Percentiles rank a stretch among this genome's conserved stretches.
Evolutionary conservation across 1,140 invertebrate genomes (phyloP).

Genomic region (Danaus plexippus): DNA sequence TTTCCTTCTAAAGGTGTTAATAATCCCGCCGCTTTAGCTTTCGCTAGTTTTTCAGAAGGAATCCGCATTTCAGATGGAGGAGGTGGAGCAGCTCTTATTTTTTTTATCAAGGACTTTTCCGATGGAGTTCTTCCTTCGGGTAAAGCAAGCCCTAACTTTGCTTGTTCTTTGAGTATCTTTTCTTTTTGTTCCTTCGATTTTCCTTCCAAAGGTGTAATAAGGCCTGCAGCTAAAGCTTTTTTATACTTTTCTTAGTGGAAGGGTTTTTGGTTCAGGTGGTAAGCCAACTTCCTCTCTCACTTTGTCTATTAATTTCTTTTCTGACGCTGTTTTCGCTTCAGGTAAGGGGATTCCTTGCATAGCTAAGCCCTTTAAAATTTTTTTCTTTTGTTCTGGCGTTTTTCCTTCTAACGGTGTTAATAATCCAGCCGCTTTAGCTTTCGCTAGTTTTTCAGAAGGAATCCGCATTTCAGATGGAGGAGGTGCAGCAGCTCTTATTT

Average conservation of each 20-base stretch:
- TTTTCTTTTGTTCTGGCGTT: too few relatives aligned
- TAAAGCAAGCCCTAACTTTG: neutral
- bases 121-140: neutral
- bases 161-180: constrained; percentile 6
- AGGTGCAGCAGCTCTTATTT: too few relatives aligned
- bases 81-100: too few relatives aligned
- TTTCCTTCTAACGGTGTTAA: constrained; percentile 7
- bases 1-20: constrained; percentile 8
- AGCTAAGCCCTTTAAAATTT: too few relatives aligned
- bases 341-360: neutral
- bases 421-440: constrained; percentile 1
- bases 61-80: neutral
- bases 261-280: constrained; percentile 3
- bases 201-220: constrained; percentile 8
- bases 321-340: constrained; percentile 14
- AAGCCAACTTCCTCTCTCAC: constrained; percentile 18
- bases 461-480: neutral
- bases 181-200: neutral
- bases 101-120: too few relatives aligned
- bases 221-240: constrained; percentile 5
- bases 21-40: neutral
- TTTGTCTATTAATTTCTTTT: constrained; percentile 6
- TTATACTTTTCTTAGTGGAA: too few relatives aligned
- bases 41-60: constrained; percentile 13
- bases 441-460: constrained; percentile 13